Evolutionary conservation across 92 coral and sea anemone species (phyloP).

Genomic region (Parazoanthus darwini): DNA sequence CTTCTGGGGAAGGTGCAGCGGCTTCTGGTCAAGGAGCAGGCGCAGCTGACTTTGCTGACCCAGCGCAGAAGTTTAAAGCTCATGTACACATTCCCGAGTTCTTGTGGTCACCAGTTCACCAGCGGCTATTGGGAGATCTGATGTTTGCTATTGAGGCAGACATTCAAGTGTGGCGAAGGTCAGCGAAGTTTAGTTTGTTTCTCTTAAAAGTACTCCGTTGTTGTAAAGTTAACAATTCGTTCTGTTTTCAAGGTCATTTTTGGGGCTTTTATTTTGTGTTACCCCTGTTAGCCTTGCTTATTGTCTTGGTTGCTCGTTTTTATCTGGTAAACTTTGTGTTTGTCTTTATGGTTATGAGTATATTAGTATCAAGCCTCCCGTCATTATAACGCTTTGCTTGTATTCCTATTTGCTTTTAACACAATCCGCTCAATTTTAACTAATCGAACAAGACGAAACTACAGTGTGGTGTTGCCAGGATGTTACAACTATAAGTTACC

Average conservation of each 20-base stretch:
- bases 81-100: conserved; percentile 92
- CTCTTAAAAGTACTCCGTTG: neutral
- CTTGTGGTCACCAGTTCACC: conserved; percentile 97
- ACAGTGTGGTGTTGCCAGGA: neutral
- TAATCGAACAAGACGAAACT: neutral
- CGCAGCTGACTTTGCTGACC: conserved; percentile 52
- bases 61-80: conserved; percentile 64
- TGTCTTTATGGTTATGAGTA: neutral
- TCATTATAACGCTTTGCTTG: too few species aligned
- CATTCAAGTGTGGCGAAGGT: conserved; percentile 99
- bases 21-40: conserved; percentile 48
- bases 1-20: conserved; percentile 43
- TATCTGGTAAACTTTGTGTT: neutral
- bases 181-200: neutral
- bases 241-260: too few species aligned
- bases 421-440: neutral
- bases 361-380: too few species aligned
- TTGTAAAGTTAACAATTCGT: too few species aligned
- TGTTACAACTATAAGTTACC: too few species aligned
- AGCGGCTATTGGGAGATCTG: conserved; percentile 89
- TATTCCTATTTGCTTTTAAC: too few species aligned
- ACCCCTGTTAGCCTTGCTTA: neutral
- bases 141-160: conserved; percentile 97
- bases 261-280: too few species aligned
- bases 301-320: neutral